phyloP scores from a whole-genome alignment of 2,888 invertebrate genomes.

The Caenorhabditis uteleia region DNA sequence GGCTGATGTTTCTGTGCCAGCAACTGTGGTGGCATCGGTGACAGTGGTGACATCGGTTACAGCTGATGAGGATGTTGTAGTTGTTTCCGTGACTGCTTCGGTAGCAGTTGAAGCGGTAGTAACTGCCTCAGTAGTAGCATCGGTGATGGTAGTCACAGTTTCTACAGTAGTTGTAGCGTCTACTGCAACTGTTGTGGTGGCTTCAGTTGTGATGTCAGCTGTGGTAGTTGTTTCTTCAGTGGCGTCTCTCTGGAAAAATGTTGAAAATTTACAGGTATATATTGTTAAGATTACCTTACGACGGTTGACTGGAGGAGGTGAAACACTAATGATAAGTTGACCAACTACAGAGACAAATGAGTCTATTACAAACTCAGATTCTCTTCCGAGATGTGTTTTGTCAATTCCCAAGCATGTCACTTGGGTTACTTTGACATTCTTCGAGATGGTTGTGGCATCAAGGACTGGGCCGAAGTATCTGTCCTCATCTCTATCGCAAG shows the following conservation, averaged over 20 bases:
- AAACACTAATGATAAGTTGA: too few relatives aligned
- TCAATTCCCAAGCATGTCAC: slow-evolving; percentile 21
- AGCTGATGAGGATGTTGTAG: neutral
- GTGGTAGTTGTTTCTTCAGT: neutral
- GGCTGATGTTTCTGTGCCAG: neutral
- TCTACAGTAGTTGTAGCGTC: neutral
- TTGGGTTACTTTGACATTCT: slow-evolving; percentile 3
- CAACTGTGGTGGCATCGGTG: neutral
- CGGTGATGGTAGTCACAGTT: too few relatives aligned
- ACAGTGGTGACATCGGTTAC: neutral
- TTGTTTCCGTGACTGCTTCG: neutral
- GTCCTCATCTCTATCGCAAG: slow-evolving; percentile 14
- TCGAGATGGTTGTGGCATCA: neutral
- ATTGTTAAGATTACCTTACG: too few relatives aligned
- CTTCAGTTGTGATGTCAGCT: neutral
- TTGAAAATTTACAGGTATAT: too few relatives aligned
- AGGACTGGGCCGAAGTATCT: slow-evolving; percentile 17
- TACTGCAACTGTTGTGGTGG: neutral
- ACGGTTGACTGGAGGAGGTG: too few relatives aligned
- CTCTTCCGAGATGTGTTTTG: slow-evolving; percentile 4
- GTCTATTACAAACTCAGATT: neutral
- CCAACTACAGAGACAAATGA: neutral
- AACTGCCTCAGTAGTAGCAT: neutral
- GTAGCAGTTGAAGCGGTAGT: slow-evolving; percentile 1
- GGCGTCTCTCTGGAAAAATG: slow-evolving; percentile 7